phyloP scores from a whole-genome alignment of 2,797 vertebrate genomes.

The Eulemur albifrons region DNA sequence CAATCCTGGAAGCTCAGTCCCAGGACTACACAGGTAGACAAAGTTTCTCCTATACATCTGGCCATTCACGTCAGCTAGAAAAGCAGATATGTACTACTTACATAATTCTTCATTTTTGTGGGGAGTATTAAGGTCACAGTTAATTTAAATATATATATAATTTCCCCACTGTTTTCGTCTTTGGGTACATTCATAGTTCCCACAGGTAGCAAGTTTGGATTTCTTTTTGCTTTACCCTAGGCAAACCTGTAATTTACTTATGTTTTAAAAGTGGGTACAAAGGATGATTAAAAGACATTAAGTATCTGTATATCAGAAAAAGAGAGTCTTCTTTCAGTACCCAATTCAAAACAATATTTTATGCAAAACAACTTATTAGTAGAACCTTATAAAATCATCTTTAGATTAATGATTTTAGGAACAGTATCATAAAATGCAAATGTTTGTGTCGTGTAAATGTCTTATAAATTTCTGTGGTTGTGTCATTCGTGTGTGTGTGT shows the following conservation, averaged over 20 bases:
- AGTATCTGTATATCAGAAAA: not conserved
- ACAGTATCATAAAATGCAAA: not conserved
- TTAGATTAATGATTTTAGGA: slow-evolving; percentile 3
- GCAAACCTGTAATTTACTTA: not conserved
- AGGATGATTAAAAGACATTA: slow-evolving; percentile 12
- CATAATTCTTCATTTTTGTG: not conserved
- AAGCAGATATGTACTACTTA: not conserved
- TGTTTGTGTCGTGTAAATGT: not conserved
- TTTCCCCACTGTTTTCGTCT: not conserved
- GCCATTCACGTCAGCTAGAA: not conserved
- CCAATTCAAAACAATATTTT: not conserved
- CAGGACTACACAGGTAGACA: not conserved
- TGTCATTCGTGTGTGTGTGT: not conserved
- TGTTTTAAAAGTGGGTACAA: slow-evolving; percentile 25
- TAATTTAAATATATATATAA: not conserved
- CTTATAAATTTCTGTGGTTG: not conserved
- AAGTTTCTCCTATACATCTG: not conserved
- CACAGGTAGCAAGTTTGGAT: not conserved
- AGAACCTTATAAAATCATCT: not conserved
- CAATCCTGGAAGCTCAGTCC: not conserved
- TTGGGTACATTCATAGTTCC: not conserved
- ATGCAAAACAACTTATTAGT: not conserved
- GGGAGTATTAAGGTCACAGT: not conserved
- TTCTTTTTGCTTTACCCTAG: slow-evolving; percentile 13
- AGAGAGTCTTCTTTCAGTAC: not conserved